Percentiles rank a stretch among this genome's conserved stretches.
Conservation (phyloP, 53 echinoderm and acorn worm species). For the Zoroaster sp. region DNA sequence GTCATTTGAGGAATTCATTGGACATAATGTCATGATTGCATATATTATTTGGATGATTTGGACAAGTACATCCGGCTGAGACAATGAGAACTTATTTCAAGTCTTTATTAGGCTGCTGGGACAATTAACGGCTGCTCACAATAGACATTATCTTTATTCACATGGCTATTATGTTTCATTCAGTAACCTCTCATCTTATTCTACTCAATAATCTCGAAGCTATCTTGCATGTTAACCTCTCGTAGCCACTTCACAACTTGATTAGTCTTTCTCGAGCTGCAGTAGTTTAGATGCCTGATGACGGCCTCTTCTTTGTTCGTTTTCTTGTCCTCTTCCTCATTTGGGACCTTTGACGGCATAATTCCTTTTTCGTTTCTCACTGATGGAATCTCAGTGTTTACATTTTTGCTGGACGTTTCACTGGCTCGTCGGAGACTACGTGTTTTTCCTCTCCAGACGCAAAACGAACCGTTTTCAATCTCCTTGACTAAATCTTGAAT, state of each 20-base stretch:
- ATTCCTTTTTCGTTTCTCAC: neutral
- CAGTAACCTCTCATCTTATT: neutral
- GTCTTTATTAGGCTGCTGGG: too few relatives aligned
- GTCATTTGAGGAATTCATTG: too few relatives aligned
- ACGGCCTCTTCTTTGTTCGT: neutral
- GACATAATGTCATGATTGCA: too few relatives aligned
- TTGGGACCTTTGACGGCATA: neutral
- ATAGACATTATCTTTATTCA: too few relatives aligned
- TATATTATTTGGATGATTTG: too few relatives aligned
- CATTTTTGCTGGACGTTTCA: neutral
- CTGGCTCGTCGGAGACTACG: neutral
- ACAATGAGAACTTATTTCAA: too few relatives aligned
- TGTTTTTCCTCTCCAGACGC: slow-evolving; percentile 12
- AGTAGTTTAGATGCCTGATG: slow-evolving; percentile 41
- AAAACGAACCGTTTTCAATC: neutral
- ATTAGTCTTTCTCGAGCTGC: slow-evolving; percentile 39
- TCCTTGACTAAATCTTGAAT: neutral
- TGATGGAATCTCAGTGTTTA: neutral
- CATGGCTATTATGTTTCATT: too few relatives aligned
- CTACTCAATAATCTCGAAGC: slow-evolving; percentile 25
- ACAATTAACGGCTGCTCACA: too few relatives aligned
- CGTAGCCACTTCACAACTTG: slow-evolving; percentile 50
- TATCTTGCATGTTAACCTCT: slow-evolving; percentile 44
- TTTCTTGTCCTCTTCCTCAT: neutral
- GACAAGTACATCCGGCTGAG: too few relatives aligned